Evolutionary conservation across 2,888 invertebrate species (phyloP), one percentile per base, ranked within the genome.

Genomic region (Ellobium chinense): DNA sequence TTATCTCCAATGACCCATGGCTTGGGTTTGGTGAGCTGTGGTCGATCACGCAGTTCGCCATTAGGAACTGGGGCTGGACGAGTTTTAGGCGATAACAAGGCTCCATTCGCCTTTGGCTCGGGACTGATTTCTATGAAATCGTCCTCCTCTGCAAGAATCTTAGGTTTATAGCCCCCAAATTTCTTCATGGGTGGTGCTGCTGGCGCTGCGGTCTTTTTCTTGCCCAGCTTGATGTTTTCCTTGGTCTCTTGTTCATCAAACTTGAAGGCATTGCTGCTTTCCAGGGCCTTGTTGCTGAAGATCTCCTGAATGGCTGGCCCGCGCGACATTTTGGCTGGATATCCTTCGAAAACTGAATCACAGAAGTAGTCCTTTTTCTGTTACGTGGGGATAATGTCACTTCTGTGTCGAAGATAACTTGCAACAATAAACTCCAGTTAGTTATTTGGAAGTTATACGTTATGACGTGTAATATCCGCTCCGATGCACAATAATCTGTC

Each of bases 1-100:
- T 85, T 85, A 54, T 85, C 85, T 2, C 85, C 85, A 39, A 85
- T 74, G 21, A 85, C 27, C 56, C 82, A 80, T 18, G 85, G 80
- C 56, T 70, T 81, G 54, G 74, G 63, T 27, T 73, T 75, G 24
- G 54, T 60, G 0, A 39, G 39, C 14, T 54, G 60, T 31, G 66
- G 31, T 27, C 12, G 54, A 4, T 14, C 0, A 36, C 18, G 31
- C 12, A 5, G 5, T 4, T 29, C 14, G 2, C n/a, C 54, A 4
- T 18, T 12, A 3, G 60, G 34, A 2, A 18, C 34, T 24, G 58
- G 58, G 2, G 24, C 60, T 9, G 60, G 60, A 12, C 60, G 29
- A n/a, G 21, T 24, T 18, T 29, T 29, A 34, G 65, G 4, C 14
- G 31, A 2, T 21, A 21, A 34, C 12, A 1, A 12, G 7, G 4